phyloP scores from a whole-genome alignment of 2,113 vertebrate genomes.

The Phylloscopus trochiloides region DNA sequence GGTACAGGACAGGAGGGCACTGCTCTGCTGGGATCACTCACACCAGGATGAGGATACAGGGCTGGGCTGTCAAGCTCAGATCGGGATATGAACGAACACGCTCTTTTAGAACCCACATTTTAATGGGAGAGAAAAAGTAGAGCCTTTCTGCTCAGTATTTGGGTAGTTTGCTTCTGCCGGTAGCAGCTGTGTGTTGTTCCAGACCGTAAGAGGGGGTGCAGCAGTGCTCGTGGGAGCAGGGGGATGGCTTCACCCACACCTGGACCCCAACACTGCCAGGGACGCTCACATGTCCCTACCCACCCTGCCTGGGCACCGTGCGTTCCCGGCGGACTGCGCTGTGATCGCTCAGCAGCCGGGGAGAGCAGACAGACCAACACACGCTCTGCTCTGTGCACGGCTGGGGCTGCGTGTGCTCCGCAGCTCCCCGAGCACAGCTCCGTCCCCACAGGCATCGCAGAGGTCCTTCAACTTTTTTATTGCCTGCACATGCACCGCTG shows the following conservation, averaged over 20 bases:
- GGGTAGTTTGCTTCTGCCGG: not conserved
- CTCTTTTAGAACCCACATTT: not conserved
- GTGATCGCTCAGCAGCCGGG: fast-evolving
- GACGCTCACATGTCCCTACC: fast-evolving
- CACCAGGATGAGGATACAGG: not conserved
- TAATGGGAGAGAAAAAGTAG: not conserved
- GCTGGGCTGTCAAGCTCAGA: not conserved
- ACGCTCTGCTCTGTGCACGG: fast-evolving
- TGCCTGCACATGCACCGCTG: not conserved
- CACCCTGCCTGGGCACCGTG: not conserved
- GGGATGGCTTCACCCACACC: not conserved
- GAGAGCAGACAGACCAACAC: not conserved
- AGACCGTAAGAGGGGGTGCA: not conserved
- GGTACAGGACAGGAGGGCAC: fast-evolving
- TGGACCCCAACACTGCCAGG: too few species aligned
- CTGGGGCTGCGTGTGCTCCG: not conserved
- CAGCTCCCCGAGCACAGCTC: not conserved
- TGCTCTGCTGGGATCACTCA: not conserved
- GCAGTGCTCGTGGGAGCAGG: fast-evolving
- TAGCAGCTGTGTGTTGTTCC: fast-evolving
- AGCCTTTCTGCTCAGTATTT: not conserved
- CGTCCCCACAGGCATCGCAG: not conserved
- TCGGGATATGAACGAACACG: fast-evolving
- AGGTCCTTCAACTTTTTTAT: not conserved
- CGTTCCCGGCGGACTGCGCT: fast-evolving